Evolutionary conservation across 1,140 invertebrate species (phyloP).

Genomic region (Drosophila grimshawi): DNA sequence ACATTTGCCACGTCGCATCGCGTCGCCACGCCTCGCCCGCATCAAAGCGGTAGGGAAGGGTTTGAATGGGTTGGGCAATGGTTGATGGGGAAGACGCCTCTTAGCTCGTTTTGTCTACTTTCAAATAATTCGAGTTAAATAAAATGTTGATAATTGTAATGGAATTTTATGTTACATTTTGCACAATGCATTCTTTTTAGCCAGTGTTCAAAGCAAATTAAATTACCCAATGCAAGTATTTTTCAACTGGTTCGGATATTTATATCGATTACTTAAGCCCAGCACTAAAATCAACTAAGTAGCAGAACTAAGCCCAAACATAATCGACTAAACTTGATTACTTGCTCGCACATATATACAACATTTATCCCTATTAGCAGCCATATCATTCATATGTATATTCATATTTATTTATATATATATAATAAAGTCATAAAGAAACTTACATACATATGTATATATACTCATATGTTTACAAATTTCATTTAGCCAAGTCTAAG

Average conservation of each 20-base stretch:
- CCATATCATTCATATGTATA: background rate
- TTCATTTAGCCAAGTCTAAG: no score
- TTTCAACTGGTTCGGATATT: conserved; percentile 30
- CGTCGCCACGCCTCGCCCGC: background rate
- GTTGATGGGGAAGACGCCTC: background rate
- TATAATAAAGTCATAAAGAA: no score
- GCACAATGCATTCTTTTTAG: conserved; percentile 1
- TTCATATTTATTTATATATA: background rate
- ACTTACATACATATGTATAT: no score
- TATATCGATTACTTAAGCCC: conserved; percentile 74
- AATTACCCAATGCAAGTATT: background rate
- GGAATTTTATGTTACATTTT: conserved; percentile 74
- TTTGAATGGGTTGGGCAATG: background rate
- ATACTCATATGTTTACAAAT: no score
- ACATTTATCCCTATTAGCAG: no score
- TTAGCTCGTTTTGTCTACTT: conserved; percentile 51
- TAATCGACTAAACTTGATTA: conserved; percentile 31
- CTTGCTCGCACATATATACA: background rate
- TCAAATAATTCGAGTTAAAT: conserved; percentile 66
- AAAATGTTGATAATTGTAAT: conserved; percentile 79
- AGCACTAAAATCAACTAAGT: conserved; percentile 58
- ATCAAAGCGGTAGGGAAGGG: background rate
- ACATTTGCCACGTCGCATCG: conserved; percentile 56
- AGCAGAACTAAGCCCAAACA: conserved; percentile 37
- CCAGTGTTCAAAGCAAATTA: background rate